Percentiles rank a stretch among this genome's conserved stretches.
These are phyloP conservation scores for Cryptocheilus praepositus DNA, from an alignment of 2,888 invertebrate genomes.

Conservation along the genomic window DNA sequence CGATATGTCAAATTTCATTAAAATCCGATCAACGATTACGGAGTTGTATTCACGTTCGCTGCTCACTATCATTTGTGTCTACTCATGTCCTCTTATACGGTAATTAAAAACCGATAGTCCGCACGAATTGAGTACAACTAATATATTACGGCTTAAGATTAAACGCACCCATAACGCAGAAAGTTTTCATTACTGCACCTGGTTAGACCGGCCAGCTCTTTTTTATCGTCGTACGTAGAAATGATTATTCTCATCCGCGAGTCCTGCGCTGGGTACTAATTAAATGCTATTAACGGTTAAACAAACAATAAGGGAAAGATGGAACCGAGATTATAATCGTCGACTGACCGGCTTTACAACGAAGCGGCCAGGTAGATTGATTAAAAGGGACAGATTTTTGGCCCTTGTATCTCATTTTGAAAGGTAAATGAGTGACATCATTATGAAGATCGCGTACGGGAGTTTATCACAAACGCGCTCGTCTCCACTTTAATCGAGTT, in stretches of 20 bases:
- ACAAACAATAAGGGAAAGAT: constrained; percentile 32
- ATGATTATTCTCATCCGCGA: constrained; percentile 17
- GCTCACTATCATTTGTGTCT: no score
- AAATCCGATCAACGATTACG: no score
- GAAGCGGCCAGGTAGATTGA: neutral
- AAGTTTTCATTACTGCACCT: constrained; percentile 2
- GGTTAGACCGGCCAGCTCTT: constrained; percentile 9
- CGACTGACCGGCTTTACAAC: neutral
- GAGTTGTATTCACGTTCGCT: no score
- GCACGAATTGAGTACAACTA: constrained; percentile 12
- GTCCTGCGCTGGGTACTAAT: constrained; percentile 28
- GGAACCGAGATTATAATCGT: constrained; percentile 29
- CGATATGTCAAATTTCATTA: no score
- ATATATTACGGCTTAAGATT: no score
- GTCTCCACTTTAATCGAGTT: neutral
- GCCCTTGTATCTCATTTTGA: neutral
- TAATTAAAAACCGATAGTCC: constrained; percentile 9
- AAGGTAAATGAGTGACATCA: neutral
- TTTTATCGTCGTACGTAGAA: constrained; percentile 13
- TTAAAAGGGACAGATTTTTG: constrained; percentile 14
- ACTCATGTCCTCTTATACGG: no score
- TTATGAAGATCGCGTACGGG: no score
- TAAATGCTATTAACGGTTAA: constrained; percentile 31
- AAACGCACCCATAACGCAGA: no score
- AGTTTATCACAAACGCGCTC: neutral